Percentiles rank a stretch among this genome's conserved stretches.
These are phyloP conservation scores for Smittia aterrima DNA, from an alignment of 2,888 invertebrate species.

Conservation along the genomic window DNA sequence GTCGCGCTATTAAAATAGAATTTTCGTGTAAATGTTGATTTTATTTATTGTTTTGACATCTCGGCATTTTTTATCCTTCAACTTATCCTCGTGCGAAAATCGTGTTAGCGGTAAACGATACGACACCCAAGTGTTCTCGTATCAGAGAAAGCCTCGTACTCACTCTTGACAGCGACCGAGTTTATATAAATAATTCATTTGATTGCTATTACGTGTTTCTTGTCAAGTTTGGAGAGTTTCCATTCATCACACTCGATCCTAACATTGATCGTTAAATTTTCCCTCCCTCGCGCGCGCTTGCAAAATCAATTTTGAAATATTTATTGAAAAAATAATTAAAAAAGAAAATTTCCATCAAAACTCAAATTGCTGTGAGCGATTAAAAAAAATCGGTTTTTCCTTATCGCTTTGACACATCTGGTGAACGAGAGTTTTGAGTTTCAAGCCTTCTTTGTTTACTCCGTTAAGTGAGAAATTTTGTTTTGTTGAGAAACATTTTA, in stretches of 20 bases:
- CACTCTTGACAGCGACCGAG: background rate
- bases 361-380: background rate
- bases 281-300: too few relatives aligned
- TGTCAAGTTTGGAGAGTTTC: background rate
- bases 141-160: background rate
- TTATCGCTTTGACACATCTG: too few relatives aligned
- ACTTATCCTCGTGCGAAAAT: background rate
- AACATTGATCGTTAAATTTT: too few relatives aligned
- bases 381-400: background rate
- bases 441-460: too few relatives aligned
- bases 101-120: conserved; percentile 23
- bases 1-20: conserved; percentile 27
- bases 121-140: background rate
- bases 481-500: too few relatives aligned
- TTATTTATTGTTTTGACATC: conserved; percentile 31
- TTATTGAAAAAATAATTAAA: background rate
- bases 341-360: background rate
- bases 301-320: background rate
- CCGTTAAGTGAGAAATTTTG: too few relatives aligned
- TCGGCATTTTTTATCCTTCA: background rate
- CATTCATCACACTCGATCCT: background rate
- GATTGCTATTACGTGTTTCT: conserved; percentile 23
- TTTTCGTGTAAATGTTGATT: conserved; percentile 29
- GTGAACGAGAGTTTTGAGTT: too few relatives aligned
- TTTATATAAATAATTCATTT: conserved; percentile 36